phyloP scores from a whole-genome alignment of 2,113 vertebrate species.

The Paedocypris sp. region DNA sequence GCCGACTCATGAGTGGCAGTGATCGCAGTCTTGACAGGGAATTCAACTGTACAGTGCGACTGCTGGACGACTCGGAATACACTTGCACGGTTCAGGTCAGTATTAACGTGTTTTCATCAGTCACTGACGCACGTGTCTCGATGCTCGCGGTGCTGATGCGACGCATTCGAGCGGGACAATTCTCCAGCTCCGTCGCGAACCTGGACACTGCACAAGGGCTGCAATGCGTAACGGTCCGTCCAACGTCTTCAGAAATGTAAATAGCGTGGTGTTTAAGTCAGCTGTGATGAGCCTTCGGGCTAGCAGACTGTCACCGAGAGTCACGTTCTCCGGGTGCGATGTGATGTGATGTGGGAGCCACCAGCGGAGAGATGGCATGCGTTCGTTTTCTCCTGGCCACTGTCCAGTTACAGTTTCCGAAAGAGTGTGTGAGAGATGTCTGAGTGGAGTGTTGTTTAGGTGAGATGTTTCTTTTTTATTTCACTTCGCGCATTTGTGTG shows the following conservation, averaged over 20 bases:
- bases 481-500: too few species aligned
- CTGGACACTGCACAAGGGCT: background rate
- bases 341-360: too few species aligned
- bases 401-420: too few species aligned
- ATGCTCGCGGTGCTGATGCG: background rate
- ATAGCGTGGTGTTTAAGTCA: background rate
- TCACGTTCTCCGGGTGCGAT: too few species aligned
- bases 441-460: too few species aligned
- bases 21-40: slow-evolving; percentile 90
- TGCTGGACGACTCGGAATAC: slow-evolving; percentile 94
- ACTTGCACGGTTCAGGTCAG: slow-evolving; percentile 74
- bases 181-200: background rate
- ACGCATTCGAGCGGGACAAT: slow-evolving; percentile 5
- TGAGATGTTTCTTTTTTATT: too few species aligned
- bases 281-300: too few species aligned
- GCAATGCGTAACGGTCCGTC: slow-evolving; percentile 17
- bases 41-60: slow-evolving; percentile 88
- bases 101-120: slow-evolving; percentile 15
- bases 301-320: too few species aligned
- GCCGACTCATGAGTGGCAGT: slow-evolving; percentile 91
- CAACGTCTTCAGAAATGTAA: background rate
- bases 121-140: slow-evolving; percentile 1
- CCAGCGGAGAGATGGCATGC: too few species aligned
- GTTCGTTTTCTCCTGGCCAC: too few species aligned
- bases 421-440: too few species aligned